Evolutionary conservation across 1,140 invertebrate species (phyloP).

Genomic region (Psix sp.): DNA sequence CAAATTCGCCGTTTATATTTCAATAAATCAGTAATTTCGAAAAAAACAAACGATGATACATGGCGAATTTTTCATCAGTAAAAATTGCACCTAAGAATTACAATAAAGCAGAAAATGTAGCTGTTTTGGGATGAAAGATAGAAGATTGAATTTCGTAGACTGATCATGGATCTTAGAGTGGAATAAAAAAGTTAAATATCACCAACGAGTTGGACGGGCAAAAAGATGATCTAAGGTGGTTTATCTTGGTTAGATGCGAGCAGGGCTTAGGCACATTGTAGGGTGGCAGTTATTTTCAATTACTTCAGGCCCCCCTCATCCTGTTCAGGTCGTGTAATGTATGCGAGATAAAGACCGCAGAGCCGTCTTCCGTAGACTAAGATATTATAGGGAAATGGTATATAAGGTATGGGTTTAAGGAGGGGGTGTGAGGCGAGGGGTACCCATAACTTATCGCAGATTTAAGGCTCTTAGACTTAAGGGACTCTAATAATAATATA

Average conservation of each 20-base stretch:
- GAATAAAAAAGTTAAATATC: constrained; percentile 50
- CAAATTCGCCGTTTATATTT: constrained; percentile 21
- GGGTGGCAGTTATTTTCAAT: constrained; percentile 77
- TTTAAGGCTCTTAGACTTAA: constrained; percentile 79
- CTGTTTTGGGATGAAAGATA: background rate
- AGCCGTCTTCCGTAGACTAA: constrained; percentile 74
- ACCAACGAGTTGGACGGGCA: constrained; percentile 33
- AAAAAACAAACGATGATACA: no score
- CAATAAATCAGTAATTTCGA: constrained; percentile 20
- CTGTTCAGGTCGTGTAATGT: constrained; percentile 71
- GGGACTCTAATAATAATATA: constrained; percentile 79
- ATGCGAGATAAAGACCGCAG: constrained; percentile 76
- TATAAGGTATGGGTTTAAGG: constrained; percentile 68
- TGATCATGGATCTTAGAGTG: no score
- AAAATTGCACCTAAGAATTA: no score
- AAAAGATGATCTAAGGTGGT: constrained; percentile 68
- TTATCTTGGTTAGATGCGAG: constrained; percentile 68
- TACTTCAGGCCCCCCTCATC: constrained; percentile 69
- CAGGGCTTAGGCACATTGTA: constrained; percentile 68
- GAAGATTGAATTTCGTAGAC: no score
- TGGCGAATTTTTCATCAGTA: no score
- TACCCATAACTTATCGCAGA: constrained; percentile 78
- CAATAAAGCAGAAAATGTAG: no score
- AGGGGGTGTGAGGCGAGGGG: constrained; percentile 66
- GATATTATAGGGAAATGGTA: constrained; percentile 77